Conservation (phyloP, 2,113 vertebrate species). For the Prolemur simus region DNA sequence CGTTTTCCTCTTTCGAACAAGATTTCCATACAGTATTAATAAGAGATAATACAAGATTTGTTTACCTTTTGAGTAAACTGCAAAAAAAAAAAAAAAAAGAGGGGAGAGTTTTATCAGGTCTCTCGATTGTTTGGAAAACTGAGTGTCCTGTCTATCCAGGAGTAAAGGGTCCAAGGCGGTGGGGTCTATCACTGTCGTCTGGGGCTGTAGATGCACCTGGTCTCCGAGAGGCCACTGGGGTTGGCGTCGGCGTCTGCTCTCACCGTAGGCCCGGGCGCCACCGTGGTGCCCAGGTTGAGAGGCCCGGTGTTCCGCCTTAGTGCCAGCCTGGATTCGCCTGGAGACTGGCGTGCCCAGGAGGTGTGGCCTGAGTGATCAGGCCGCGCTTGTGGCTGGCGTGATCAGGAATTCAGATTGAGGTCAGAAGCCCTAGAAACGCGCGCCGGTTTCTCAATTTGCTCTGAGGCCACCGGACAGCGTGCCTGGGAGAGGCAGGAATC, state of each 20-base stretch:
- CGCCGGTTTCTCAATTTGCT: neutral
- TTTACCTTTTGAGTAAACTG: no score
- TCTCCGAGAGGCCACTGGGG: neutral
- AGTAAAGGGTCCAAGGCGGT: neutral
- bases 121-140: no score
- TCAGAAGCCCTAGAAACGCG: neutral
- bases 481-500: slow-evolving; percentile 60
- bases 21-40: no score
- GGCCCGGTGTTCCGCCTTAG: slow-evolving; percentile 10
- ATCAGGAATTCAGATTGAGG: neutral
- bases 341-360: neutral
- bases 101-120: no score
- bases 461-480: neutral
- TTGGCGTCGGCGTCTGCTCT: neutral
- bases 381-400: neutral
- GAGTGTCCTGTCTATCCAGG: no score
- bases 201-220: neutral
- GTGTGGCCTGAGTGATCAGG: neutral
- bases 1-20: no score
- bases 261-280: neutral
- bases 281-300: slow-evolving; percentile 45
- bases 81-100: no score
- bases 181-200: neutral
- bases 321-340: slow-evolving; percentile 33
- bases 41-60: no score